Base-by-base conservation (phyloP, 2,888 invertebrate species). In the Ceratothoa steindachneri region DNA sequence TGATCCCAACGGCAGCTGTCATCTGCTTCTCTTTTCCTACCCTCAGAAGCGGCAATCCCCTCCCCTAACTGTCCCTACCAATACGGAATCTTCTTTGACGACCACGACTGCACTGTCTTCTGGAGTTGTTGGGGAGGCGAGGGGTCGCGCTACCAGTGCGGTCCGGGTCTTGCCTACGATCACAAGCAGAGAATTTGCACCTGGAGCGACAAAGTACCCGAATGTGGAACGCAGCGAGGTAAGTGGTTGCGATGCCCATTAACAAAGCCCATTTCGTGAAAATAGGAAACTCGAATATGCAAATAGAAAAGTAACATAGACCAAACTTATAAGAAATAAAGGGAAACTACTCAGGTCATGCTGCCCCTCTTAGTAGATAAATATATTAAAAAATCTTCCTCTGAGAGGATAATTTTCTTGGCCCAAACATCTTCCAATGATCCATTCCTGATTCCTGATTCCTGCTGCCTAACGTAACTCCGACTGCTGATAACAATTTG, bases 61-160 rank as follows among this genome's bases (percentile, higher is more conserved):
- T 91, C 93, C 22, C 88, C 92, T 12, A 93, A 95, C 85, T 95
- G 95, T 84, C 85, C 91, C 65, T 88, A 95, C 75, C 86, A 95
- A 81, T 95, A 95, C 85, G 95, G 95, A 83, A 95, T 95, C 87
- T 95, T 95, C 89, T 86, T 93, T 80, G 95, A 95, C 83, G 91
- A 90, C 72, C 87, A 86, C 81, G 93, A 93, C 85, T 95, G 95
- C 84, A 93, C 94, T 69, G 91, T 92, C 19, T 95, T 95, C 91
- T 95, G 95, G 93, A 95, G 94, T 86, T 95, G 95, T 86, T 95
- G 95, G 95, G 94, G 93, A 86, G 95, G 95, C 70, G 95, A 95
- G 85, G 90, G 95, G 3, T 93, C 93, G 83, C 89, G 93, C 83
- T 95, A 95, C 86, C 93, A 95, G 85, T 95, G 95, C 87, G 93